phyloP scores from a whole-genome alignment of 2,797 vertebrate species.

The Amazona finschi region DNA sequence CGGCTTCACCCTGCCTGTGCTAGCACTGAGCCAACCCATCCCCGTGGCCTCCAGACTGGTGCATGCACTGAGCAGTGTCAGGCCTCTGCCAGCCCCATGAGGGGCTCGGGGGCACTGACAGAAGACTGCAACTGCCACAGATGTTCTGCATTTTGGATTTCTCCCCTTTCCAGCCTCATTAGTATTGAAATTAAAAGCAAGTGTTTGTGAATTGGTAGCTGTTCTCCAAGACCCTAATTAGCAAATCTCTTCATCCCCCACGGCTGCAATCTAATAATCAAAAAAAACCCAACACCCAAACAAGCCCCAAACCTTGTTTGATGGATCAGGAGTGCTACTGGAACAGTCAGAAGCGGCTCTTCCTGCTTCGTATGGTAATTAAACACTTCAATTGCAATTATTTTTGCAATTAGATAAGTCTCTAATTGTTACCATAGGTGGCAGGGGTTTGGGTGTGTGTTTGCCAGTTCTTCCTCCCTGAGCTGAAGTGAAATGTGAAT shows the following conservation, averaged over 20 bases:
- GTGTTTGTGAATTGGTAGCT: conserved; percentile 57
- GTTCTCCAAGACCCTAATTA: conserved; percentile 66
- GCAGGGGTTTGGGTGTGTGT: conserved; percentile 29
- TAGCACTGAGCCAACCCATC: neutral
- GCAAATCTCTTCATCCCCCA: conserved; percentile 55
- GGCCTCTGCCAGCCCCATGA: neutral
- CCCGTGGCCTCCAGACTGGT: rapidly evolving
- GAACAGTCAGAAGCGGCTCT: conserved; percentile 37
- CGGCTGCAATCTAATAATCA: conserved; percentile 65
- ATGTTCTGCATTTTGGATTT: neutral
- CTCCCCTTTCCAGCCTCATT: conserved; percentile 32
- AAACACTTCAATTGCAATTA: conserved; percentile 76
- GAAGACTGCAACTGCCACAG: neutral
- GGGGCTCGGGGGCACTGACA: neutral
- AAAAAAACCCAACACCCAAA: conserved; percentile 18
- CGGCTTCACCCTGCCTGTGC: neutral
- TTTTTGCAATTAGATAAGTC: conserved; percentile 77
- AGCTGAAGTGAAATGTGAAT: neutral
- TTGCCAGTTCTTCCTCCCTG: neutral
- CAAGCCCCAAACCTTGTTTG: conserved; percentile 58
- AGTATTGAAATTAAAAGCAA: conserved; percentile 68
- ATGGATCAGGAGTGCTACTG: conserved; percentile 49
- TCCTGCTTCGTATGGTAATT: conserved; percentile 73
- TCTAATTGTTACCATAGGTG: conserved; percentile 73
- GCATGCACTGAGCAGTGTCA: neutral